Base-by-base conservation (phyloP, 2,113 vertebrate species). In the Synchiropus splendidus region DNA sequence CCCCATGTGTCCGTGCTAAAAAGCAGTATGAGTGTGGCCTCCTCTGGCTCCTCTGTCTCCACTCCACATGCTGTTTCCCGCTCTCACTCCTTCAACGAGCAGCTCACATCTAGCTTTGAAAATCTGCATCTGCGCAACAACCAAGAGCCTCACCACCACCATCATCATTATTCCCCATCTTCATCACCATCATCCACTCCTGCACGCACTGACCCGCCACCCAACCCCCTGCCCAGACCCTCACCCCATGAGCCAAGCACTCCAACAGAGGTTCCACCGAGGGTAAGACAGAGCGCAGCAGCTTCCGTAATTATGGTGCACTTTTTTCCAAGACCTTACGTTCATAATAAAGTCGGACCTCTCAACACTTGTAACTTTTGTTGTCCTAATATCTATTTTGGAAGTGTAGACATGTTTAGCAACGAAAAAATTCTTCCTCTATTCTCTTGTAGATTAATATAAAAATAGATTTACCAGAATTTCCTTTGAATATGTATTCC, bases 1-100 rank as follows among this genome's bases (percentile, higher is more conserved):
- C 91, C 90, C 72, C 90, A 94, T 77, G 87, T 90, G 87, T 89
- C 92, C 79, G 89, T 90, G 83, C 82, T 94, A 88, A 96, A 92
- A 88, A 92, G 85, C 87, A 91, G 83, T 85, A 81, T 41, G 61
- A 54, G 59, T 18, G 45, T 61, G 49, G 37, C 58, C 12, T 43
- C 64, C 1, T 48, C 74, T 33, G 43, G 49, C 45, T 43, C 61
- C 39, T 12, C 54, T 11, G 5, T 57, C 10, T 3, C 58, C 35
- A 3, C 54, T 1, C 89, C 65, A 62, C 86, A 89, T 77, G 80
- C 79, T 70, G 86, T 90, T 79, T 89, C 78, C 65, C 86, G 84
- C 77, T 89, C 89, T 54, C 90, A 90, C 72, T 92, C 91, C 85
- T 89, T 92, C 89, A 92, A 83, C 80, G 89, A 95, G 81, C 89